Conservation (phyloP, 2,888 invertebrate genomes). For the Drepanosiphum platanoidis region DNA sequence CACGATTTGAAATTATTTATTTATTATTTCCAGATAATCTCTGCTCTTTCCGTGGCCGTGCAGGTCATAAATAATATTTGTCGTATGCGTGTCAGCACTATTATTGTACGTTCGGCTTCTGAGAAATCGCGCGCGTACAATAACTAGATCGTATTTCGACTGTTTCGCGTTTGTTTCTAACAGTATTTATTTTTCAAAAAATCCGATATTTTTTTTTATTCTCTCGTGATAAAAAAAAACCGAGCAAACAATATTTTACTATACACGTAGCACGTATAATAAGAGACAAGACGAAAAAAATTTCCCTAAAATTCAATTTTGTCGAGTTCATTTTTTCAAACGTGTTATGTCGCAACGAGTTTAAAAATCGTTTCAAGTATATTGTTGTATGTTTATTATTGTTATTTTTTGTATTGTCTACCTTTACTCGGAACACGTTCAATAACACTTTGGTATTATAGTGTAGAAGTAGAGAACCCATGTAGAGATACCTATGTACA, state of each 20-base stretch:
- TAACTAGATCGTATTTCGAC: constrained; percentile 44
- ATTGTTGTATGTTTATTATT: neutral
- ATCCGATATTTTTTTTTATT: neutral
- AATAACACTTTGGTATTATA: constrained; percentile 17
- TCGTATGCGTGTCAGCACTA: constrained; percentile 13
- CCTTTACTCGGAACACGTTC: constrained; percentile 2
- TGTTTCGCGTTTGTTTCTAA: neutral
- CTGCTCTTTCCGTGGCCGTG: neutral
- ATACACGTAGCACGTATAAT: neutral
- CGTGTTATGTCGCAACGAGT: constrained; percentile 10
- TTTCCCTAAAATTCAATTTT: constrained; percentile 11
- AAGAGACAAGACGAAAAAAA: neutral
- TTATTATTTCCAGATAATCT: constrained; percentile 9
- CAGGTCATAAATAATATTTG: neutral
- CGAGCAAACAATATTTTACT: constrained; percentile 5
- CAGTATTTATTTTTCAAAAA: constrained; percentile 22
- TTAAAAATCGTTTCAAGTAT: constrained; percentile 17
- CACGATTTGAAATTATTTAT: neutral
- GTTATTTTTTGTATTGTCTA: neutral
- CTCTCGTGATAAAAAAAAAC: neutral
- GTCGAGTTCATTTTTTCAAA: neutral
- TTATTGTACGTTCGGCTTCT: neutral
- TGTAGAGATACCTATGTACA: neutral
- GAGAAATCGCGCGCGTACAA: constrained; percentile 27
- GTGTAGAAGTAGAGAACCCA: neutral